A percentile compares a stretch with the other conserved stretches of the same genome.
Evolutionary conservation across 2,113 vertebrate species (phyloP).

Genomic region (Erinaceus europaeus): DNA sequence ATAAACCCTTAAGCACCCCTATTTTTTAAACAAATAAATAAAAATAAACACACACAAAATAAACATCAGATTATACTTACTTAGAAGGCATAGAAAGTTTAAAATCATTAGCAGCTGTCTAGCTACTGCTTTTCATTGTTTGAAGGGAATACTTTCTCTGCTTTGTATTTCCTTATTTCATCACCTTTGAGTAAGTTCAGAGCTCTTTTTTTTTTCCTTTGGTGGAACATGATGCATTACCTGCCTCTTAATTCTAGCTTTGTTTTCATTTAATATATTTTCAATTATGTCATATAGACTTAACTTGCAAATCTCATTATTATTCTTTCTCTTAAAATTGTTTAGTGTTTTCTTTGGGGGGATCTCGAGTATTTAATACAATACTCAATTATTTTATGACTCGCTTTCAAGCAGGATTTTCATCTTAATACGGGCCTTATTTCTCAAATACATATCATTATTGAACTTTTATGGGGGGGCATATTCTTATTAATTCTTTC

Average conservation of each 20-base stretch:
- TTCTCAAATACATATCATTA: neutral
- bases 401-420: neutral
- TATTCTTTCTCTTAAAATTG: neutral
- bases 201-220: neutral
- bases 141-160: neutral
- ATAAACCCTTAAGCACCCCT: too few relatives aligned
- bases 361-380: neutral
- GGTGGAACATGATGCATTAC: neutral
- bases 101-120: neutral
- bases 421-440: neutral
- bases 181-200: neutral
- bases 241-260: too few relatives aligned
- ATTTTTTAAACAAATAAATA: too few relatives aligned
- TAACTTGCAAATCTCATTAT: slow-evolving; percentile 26
- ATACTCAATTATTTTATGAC: neutral
- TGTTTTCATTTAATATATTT: neutral
- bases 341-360: too few relatives aligned
- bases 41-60: too few relatives aligned
- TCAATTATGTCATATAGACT: slow-evolving; percentile 1
- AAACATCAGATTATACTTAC: neutral
- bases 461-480: neutral
- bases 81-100: neutral
- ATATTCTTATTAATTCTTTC: slow-evolving; percentile 34
- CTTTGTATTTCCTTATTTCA: neutral
- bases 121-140: neutral